These are phyloP conservation scores for Pentalonia nigronervosa DNA, from an alignment of 1,140 invertebrate species.

Conservation along the genomic window DNA sequence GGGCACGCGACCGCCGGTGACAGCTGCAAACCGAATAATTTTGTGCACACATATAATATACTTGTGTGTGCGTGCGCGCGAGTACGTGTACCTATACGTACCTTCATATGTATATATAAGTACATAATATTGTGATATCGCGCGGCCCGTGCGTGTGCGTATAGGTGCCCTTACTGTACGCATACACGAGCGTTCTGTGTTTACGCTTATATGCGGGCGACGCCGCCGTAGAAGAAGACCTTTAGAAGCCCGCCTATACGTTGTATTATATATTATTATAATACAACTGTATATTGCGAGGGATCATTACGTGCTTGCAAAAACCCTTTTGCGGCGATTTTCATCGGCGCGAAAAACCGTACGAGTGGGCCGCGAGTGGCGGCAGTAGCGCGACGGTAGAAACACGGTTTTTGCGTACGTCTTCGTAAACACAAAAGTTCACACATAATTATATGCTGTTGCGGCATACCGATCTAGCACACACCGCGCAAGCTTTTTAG, in stretches of 20 bases:
- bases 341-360: not conserved
- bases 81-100: not conserved
- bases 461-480: not conserved
- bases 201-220: not conserved
- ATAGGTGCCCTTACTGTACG: not conserved
- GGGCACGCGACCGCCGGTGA: constrained; percentile 28
- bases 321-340: not conserved
- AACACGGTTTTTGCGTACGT: not conserved
- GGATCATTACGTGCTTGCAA: not conserved
- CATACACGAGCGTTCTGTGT: not conserved
- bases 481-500: too few species aligned
- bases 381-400: not conserved
- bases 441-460: not conserved
- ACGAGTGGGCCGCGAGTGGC: not conserved
- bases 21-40: constrained; percentile 46
- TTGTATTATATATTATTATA: not conserved
- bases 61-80: not conserved
- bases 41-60: not conserved
- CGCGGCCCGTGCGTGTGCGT: not conserved
- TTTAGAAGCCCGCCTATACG: not conserved
- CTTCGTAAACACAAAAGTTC: not conserved
- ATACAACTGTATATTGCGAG: not conserved
- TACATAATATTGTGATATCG: too few species aligned
- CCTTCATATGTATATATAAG: not conserved
- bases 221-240: not conserved